Conservation (phyloP, 2,113 vertebrate genomes). For the Sprattus sprattus region DNA sequence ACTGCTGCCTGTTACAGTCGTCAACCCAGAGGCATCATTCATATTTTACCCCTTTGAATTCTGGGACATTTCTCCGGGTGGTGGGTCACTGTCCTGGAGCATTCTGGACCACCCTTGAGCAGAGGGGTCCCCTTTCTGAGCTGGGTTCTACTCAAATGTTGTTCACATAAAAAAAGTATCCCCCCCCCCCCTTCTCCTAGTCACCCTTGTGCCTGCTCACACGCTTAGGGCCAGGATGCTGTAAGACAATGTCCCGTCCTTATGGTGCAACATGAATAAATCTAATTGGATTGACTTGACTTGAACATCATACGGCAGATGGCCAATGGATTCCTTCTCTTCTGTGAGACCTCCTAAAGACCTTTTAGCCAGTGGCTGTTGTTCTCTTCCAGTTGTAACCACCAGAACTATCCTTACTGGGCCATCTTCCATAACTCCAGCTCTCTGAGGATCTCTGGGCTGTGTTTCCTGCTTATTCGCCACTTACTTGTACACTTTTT, state of each 20-base stretch:
- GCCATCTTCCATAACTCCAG: background rate
- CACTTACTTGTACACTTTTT: background rate
- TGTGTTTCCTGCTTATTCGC: background rate
- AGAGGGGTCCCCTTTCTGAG: too few relatives aligned
- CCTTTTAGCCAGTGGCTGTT: background rate
- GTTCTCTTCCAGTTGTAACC: background rate
- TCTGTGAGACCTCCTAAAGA: background rate
- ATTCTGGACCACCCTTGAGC: background rate
- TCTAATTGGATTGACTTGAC: background rate
- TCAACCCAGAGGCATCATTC: background rate
- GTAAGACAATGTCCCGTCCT: background rate
- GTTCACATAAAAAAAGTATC: background rate
- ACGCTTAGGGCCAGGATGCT: background rate
- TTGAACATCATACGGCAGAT: background rate
- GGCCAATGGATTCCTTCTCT: background rate
- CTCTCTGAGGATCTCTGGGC: background rate
- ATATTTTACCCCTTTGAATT: background rate
- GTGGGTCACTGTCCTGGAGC: background rate
- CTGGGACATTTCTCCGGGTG: background rate
- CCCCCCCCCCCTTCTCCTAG: background rate
- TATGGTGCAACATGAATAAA: background rate
- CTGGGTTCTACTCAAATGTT: background rate
- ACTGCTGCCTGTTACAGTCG: background rate
- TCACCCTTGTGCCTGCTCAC: background rate
- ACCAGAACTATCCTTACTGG: background rate